Evolutionary conservation across 2,113 vertebrate species (phyloP).

Genomic region (Takifugu bimaculatus): DNA sequence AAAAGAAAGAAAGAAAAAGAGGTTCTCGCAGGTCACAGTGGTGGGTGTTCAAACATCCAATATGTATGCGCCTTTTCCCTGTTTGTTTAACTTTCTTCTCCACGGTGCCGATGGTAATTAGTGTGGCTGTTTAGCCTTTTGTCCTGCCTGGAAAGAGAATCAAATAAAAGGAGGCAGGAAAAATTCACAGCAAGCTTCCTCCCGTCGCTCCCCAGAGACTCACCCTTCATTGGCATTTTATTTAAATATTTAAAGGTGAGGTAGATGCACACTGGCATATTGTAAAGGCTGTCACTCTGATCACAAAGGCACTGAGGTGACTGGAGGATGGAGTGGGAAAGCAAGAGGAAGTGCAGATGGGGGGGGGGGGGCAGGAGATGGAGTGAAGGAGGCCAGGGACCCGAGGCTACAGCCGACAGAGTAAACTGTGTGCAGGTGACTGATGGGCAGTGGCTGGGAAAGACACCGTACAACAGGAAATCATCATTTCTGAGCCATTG

Average conservation of each 20-base stretch:
- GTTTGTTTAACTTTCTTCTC: not conserved
- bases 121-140: constrained; percentile 38
- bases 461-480: constrained; percentile 73
- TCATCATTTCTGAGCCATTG: constrained; percentile 74
- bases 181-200: constrained; percentile 28
- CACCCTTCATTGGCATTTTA: constrained; percentile 75
- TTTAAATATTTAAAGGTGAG: constrained; percentile 84
- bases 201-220: constrained; percentile 54
- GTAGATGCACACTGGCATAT: constrained; percentile 72
- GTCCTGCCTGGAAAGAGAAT: constrained; percentile 45
- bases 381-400: constrained; percentile 43
- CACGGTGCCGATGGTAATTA: constrained; percentile 40
- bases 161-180: constrained; percentile 18
- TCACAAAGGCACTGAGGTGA: constrained; percentile 73
- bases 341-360: constrained; percentile 43
- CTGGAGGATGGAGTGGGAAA: constrained; percentile 48
- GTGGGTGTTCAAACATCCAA: too few relatives aligned
- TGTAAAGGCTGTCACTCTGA: constrained; percentile 76
- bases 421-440: constrained; percentile 54
- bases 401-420: constrained; percentile 45
- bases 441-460: constrained; percentile 57
- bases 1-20: too few relatives aligned
- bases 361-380: constrained; percentile 43
- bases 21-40: too few relatives aligned
- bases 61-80: too few relatives aligned